A percentile compares a stretch with the other conserved stretches of the same genome.
These are phyloP conservation scores for Temnothorax ravouxi DNA, from an alignment of 2,888 invertebrate species.

Conservation along the genomic window DNA sequence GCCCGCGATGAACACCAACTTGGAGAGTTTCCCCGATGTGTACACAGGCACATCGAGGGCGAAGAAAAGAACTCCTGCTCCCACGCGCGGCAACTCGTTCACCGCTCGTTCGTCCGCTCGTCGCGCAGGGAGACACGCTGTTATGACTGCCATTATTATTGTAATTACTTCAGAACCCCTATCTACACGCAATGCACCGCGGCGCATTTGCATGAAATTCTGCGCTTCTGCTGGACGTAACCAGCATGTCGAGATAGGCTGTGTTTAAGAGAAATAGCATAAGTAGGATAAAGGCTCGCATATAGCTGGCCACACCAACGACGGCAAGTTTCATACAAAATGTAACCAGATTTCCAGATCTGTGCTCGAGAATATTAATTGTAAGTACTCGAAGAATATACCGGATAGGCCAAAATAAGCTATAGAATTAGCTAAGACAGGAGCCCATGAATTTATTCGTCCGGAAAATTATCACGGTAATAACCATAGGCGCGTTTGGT, in stretches of 20 bases:
- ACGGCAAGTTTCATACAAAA: not conserved
- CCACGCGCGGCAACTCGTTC: constrained; percentile 34
- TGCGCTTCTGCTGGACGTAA: constrained; percentile 44
- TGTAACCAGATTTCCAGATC: constrained; percentile 22
- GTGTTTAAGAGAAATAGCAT: constrained; percentile 44
- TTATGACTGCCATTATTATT: constrained; percentile 70
- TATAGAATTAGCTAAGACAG: constrained; percentile 9
- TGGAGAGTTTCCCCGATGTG: constrained; percentile 71
- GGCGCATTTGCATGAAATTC: constrained; percentile 56
- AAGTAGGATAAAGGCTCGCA: constrained; percentile 25
- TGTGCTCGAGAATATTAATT: constrained; percentile 4
- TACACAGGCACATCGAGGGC: constrained; percentile 63
- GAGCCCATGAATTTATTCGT: constrained; percentile 21
- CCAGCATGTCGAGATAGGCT: constrained; percentile 17
- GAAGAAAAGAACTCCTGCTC: constrained; percentile 57
- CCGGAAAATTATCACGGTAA: constrained; percentile 45
- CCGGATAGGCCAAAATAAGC: not conserved
- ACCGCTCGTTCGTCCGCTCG: constrained; percentile 6
- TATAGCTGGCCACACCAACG: not conserved
- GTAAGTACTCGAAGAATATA: not conserved
- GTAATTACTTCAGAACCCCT: constrained; percentile 65
- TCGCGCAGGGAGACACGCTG: constrained; percentile 24
- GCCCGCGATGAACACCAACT: constrained; percentile 60
- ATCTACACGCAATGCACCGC: constrained; percentile 36
- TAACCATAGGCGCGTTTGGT: constrained; percentile 33